Conservation (phyloP, 2,888 invertebrate species). For the Hyposoter didymator region DNA sequence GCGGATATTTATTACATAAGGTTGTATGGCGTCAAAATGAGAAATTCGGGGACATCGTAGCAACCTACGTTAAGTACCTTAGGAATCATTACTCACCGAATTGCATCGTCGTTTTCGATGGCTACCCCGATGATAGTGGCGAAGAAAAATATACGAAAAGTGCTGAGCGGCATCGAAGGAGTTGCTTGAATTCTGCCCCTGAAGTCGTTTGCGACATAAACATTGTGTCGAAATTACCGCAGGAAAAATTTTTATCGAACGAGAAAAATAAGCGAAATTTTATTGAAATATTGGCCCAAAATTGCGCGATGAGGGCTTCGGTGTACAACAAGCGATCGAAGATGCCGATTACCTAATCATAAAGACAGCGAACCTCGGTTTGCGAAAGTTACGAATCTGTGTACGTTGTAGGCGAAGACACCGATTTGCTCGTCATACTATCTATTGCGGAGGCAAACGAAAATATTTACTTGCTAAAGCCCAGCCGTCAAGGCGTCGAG, state of each 20-base stretch:
- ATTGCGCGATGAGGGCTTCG: slow-evolving; percentile 38
- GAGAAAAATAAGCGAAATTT: slow-evolving; percentile 35
- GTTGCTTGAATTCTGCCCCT: slow-evolving; percentile 19
- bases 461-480: too few species aligned
- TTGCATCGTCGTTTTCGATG: slow-evolving; percentile 57
- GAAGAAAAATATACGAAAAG: slow-evolving; percentile 41
- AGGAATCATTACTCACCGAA: slow-evolving; percentile 60
- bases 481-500: too few species aligned
- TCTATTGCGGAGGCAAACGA: too few species aligned
- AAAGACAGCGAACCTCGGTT: too few species aligned
- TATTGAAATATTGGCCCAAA: slow-evolving; percentile 20
- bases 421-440: too few species aligned
- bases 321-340: too few species aligned
- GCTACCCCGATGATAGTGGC: slow-evolving; percentile 45
- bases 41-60: slow-evolving; percentile 70
- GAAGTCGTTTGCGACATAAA: slow-evolving; percentile 43
- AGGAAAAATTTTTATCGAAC: slow-evolving; percentile 41
- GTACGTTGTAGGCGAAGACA: too few species aligned
- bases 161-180: slow-evolving; percentile 35
- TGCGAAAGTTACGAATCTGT: too few species aligned
- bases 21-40: slow-evolving; percentile 77
- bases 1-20: slow-evolving; percentile 77
- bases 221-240: slow-evolving; percentile 25
- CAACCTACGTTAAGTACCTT: slow-evolving; percentile 74
- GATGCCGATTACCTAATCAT: too few species aligned